Evolutionary conservation across 2,113 vertebrate genomes (phyloP).

Genomic region (Ciconia maguari): DNA sequence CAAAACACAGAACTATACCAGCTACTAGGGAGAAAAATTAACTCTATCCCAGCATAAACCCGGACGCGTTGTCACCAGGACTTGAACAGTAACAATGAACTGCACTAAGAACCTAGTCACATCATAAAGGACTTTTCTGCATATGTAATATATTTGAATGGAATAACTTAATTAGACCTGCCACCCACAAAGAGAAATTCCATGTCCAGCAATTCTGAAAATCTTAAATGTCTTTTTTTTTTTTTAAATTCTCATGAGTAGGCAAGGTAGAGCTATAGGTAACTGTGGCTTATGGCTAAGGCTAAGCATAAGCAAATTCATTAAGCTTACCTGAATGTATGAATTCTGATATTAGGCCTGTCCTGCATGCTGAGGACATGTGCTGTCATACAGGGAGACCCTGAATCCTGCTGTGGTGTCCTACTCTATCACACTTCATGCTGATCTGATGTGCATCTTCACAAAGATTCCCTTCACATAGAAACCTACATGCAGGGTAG

Average conservation of each 20-base stretch:
- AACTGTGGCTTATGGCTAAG: neutral
- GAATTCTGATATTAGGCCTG: neutral
- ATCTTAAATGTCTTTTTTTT: neutral
- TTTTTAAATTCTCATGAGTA: rapidly evolving
- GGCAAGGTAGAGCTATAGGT: neutral
- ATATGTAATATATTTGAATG: neutral
- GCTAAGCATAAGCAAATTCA: neutral
- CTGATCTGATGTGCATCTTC: neutral
- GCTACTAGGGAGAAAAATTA: too few species aligned
- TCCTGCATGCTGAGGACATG: neutral
- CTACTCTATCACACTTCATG: too few species aligned
- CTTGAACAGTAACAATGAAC: neutral
- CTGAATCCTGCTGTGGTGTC: neutral
- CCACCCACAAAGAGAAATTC: neutral
- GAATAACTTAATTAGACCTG: neutral
- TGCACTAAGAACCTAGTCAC: neutral
- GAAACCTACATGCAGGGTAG: neutral
- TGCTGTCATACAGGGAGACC: neutral
- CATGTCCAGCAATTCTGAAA: neutral
- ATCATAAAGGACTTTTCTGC: neutral
- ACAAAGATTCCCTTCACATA: neutral
- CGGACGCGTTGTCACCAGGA: neutral
- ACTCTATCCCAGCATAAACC: too few species aligned
- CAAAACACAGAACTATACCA: too few species aligned
- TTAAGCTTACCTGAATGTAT: neutral